These are phyloP conservation scores for Conomelus anceps DNA, from an alignment of 2,888 invertebrate species.

Conservation along the genomic window DNA sequence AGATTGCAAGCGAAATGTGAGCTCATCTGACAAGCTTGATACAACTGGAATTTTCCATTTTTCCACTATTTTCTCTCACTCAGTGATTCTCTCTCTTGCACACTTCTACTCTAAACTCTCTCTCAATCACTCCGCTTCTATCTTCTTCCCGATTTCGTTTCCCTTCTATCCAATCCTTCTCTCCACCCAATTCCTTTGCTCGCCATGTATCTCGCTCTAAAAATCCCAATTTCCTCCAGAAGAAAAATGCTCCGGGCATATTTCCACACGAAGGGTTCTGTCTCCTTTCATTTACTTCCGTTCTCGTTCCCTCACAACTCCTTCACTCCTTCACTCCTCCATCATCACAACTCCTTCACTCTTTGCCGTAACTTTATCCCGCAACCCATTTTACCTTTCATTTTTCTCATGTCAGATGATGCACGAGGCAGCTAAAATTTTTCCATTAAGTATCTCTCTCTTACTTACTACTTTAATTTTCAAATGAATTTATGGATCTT, in stretches of 20 bases:
- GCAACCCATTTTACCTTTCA: not conserved
- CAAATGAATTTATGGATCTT: not conserved
- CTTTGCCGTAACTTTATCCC: not conserved
- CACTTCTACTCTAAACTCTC: not conserved
- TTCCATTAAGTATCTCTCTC: not conserved
- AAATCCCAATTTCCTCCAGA: not conserved
- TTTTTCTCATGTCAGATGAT: not conserved
- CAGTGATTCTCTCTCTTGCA: not conserved
- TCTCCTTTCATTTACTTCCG: not conserved
- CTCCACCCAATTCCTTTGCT: not conserved
- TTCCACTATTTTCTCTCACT: not conserved
- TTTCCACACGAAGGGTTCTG: not conserved
- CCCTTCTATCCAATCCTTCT: too few species aligned
- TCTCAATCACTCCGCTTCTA: not conserved
- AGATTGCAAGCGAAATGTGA: not conserved
- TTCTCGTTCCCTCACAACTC: not conserved
- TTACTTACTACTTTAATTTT: not conserved
- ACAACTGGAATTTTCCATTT: not conserved
- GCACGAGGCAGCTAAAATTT: not conserved
- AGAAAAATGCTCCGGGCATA: not conserved
- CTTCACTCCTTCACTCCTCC: too few species aligned
- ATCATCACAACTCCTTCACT: not conserved
- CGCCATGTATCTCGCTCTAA: not conserved
- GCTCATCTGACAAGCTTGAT: not conserved
- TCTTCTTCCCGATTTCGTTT: not conserved